Conservation (phyloP, 2,797 vertebrate species). For the Morus bassanus region DNA sequence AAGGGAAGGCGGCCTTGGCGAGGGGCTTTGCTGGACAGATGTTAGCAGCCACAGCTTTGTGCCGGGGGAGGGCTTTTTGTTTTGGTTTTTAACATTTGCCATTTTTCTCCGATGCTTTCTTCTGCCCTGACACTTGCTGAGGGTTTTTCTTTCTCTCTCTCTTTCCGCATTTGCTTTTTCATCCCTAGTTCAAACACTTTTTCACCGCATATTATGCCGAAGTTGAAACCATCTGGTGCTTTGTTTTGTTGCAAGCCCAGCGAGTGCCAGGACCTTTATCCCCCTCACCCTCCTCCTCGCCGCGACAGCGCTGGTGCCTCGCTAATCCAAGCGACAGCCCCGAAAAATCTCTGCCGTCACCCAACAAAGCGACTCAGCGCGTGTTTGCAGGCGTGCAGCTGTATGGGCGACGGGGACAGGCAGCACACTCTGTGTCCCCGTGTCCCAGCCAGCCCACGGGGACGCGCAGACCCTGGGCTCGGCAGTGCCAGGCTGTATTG, state of each 20-base stretch:
- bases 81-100: conserved; percentile 29
- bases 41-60: conserved; percentile 10
- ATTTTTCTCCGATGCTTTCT: conserved; percentile 37
- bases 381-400: neutral
- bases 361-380: neutral
- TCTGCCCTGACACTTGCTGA: conserved; percentile 27
- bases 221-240: conserved; percentile 49
- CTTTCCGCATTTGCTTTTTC: neutral
- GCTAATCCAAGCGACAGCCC: neutral
- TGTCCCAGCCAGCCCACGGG: neutral
- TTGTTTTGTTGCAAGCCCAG: conserved; percentile 23
- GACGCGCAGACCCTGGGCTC: accelerated
- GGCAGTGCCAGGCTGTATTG: accelerated
- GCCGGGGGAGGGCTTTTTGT: neutral
- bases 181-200: conserved; percentile 3
- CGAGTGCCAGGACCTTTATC: conserved; percentile 51
- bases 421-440: accelerated
- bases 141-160: neutral
- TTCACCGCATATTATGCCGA: neutral
- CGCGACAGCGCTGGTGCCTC: accelerated
- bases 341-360: neutral
- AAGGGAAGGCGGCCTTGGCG: neutral
- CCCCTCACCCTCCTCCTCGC: neutral
- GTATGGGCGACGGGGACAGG: neutral
- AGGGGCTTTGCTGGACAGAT: conserved; percentile 41